Evolutionary conservation across 2,888 invertebrate genomes (phyloP).

Genomic region (Congeria kusceri): DNA sequence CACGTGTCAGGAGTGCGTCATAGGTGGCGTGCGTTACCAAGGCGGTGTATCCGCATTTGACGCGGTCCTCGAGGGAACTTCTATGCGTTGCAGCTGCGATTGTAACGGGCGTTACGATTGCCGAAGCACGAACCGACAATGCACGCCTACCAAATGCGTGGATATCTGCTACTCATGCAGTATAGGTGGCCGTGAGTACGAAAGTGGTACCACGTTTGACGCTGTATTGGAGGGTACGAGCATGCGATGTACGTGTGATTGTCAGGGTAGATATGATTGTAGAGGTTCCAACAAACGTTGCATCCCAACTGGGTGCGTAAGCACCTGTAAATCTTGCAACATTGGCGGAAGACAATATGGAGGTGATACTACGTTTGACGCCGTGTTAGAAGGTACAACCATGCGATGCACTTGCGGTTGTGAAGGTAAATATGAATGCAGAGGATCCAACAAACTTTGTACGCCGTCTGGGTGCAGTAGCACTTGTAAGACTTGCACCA

Average conservation of each 20-base stretch:
- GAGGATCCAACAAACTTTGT: slow-evolving; percentile 18
- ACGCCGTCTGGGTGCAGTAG: slow-evolving; percentile 32
- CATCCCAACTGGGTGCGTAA: slow-evolving; percentile 21
- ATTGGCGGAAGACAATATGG: slow-evolving; percentile 23
- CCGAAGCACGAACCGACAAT: slow-evolving; percentile 17
- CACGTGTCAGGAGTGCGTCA: slow-evolving; percentile 28
- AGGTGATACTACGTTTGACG: slow-evolving; percentile 20
- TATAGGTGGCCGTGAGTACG: slow-evolving; percentile 22
- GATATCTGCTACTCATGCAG: slow-evolving; percentile 33
- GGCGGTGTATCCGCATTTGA: slow-evolving; percentile 18
- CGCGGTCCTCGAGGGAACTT: slow-evolving; percentile 19
- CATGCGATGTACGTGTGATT: slow-evolving; percentile 46
- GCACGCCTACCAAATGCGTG: slow-evolving; percentile 18
- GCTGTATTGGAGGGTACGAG: slow-evolving; percentile 24
- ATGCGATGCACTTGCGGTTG: slow-evolving; percentile 51
- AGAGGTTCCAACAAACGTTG: slow-evolving; percentile 7
- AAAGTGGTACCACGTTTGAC: slow-evolving; percentile 15
- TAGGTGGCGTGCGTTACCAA: slow-evolving; percentile 23
- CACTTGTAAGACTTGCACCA: slow-evolving; percentile 51
- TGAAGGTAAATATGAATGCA: slow-evolving; percentile 32
- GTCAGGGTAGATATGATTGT: slow-evolving; percentile 15
- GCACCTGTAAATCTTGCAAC: slow-evolving; percentile 34
- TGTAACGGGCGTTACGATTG: slow-evolving; percentile 20
- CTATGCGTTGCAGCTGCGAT: slow-evolving; percentile 25
- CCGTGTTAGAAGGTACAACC: neutral